phyloP scores from a whole-genome alignment of 2,113 vertebrate genomes.

The Arizona elegans region DNA sequence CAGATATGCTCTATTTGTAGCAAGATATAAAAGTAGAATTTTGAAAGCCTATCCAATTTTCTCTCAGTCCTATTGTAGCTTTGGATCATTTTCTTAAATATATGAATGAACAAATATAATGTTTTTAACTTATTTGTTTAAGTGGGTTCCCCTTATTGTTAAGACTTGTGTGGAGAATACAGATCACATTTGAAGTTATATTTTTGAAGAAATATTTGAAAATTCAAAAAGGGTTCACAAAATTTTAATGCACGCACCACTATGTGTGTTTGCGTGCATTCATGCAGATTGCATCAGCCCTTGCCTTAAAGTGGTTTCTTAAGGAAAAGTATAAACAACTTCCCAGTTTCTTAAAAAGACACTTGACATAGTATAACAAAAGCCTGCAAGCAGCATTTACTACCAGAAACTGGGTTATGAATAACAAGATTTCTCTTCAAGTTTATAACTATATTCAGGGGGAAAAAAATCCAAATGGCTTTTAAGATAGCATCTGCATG shows the following conservation, averaged over 20 bases:
- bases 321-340: constrained; percentile 23
- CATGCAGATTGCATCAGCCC: background rate
- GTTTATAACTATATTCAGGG: background rate
- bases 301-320: background rate
- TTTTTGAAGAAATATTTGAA: background rate
- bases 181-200: background rate
- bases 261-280: constrained; percentile 23
- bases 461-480: background rate
- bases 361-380: background rate
- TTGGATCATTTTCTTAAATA: background rate
- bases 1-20: background rate
- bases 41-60: background rate
- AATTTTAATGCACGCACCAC: background rate
- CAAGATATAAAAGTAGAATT: background rate
- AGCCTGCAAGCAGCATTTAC: background rate
- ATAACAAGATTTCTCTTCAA: constrained; percentile 2
- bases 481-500: constrained; percentile 12
- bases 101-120: background rate
- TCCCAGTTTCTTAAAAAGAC: background rate
- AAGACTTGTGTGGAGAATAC: background rate
- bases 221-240: background rate
- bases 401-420: constrained; percentile 16
- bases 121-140: background rate
- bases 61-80: background rate
- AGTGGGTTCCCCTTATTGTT: background rate